Base-by-base conservation (phyloP, 2,797 vertebrate species). In the Epinephelus coioides region DNA sequence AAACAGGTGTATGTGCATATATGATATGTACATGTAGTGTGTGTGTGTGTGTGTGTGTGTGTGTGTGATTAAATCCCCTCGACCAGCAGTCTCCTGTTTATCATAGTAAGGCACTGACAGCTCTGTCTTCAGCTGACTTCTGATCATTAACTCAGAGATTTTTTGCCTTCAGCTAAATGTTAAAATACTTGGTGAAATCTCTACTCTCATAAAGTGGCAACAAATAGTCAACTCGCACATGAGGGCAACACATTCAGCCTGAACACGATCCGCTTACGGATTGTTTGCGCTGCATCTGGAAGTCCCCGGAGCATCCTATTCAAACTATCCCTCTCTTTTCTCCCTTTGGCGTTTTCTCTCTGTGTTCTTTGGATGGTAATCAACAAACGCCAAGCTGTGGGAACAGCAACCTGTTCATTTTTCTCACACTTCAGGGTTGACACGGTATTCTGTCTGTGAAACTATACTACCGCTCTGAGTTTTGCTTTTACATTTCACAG, bases 321-420 rank as follows among this genome's bases (percentile, higher is more conserved):
- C 81, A 86, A 89, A 87, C 81, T 57, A 72, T 89, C 72, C 30
- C 69, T 85, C 76, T 81, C 62, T 53, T 69, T 64, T 79, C 73
- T 72, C 57, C 74, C 83, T 78, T 85, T 77, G 59, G 51, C 34
- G 2, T 82, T 85, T 83, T 59, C 72, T 50, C 69, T 62, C 53
- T 75, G 83, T 90, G 4, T 90, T 53, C 71, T 80, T 91, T 93
- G 89, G 89, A 90, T 23, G 51, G 55, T 0, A 43, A 82, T 90
- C 86, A 91, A 74, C 84, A 84, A 79, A 82, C 53, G 69, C 46
- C 71, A 44, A 68, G 77, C 79, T 87, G 79, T 88, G 90, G 89
- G 82, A 91, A 86, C 18, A 59, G 12, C 65, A 88, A 88, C 85
- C 77, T 87, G 82, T 82, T 74, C 77, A 57, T 89, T 87, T 85